These are phyloP conservation scores for Phoebastria nigripes DNA, from an alignment of 2,797 vertebrate genomes.

Conservation along the genomic window DNA sequence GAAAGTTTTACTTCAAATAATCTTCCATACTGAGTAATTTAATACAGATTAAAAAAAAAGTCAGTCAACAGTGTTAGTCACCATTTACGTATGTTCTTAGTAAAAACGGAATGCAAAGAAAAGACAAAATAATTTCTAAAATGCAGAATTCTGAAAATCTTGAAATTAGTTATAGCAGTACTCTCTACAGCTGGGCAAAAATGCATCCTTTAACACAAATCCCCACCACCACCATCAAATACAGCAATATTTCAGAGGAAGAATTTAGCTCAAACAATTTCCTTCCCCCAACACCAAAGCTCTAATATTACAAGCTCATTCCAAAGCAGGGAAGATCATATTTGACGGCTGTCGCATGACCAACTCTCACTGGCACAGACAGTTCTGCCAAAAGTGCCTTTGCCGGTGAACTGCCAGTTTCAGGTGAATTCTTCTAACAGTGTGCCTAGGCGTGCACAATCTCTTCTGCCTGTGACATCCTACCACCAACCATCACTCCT, in stretches of 20 bases:
- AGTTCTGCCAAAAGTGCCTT: not conserved
- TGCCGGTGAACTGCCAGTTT: not conserved
- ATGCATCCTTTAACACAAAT: not conserved
- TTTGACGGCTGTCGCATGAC: too few species aligned
- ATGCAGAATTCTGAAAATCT: not conserved
- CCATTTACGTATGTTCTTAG: rapidly evolving
- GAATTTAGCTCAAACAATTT: not conserved
- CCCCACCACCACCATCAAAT: not conserved
- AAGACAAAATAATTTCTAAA: not conserved
- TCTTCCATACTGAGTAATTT: not conserved
- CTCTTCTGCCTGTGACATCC: rapidly evolving
- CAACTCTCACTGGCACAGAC: not conserved
- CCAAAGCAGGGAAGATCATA: not conserved
- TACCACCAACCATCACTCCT: not conserved
- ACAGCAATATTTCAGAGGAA: not conserved
- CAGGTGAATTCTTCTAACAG: not conserved
- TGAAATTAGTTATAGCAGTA: not conserved
- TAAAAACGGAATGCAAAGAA: not conserved
- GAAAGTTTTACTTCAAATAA: not conserved
- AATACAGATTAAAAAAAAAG: not conserved
- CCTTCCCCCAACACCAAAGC: not conserved
- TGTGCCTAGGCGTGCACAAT: rapidly evolving
- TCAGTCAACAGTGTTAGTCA: not conserved
- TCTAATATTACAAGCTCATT: not conserved
- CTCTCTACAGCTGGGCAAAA: not conserved